Base-by-base conservation (phyloP, 1,140 invertebrate genomes). In the Amyelois transitella region DNA sequence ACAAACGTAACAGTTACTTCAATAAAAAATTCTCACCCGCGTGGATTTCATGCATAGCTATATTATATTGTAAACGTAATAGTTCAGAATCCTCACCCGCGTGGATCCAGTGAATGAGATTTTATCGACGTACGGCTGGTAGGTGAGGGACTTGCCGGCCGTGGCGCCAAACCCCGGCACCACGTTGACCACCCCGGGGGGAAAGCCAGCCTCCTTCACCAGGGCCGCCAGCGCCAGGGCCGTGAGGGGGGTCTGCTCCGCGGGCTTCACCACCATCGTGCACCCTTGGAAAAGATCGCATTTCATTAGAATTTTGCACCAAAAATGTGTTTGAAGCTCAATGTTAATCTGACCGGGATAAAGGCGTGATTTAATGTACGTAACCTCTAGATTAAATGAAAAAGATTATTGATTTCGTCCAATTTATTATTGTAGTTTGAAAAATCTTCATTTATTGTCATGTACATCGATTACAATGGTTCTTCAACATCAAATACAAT, bases 191-290 rank as follows among this genome's bases (percentile, higher is more conserved):
- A 94, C 93, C 22, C 93, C 93, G 1, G 89, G 69, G 1, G 94
- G 94, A 71, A 94, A 93, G 1, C 94, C 94, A 64, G 92, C 92
- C 77, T 95, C 93, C 64, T 91, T 91, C 19, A 89, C 76, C 0
- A 96, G 82, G 14, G 90, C 77, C 10, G 90, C 94, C 12, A 94
- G 67, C 60, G 94, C 91, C 0, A 95, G 75, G 2, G 94, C 93
- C 3, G 92, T 92, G 1, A 96, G 84, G 0, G 94, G 94, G 0
- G 94, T 96, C 75, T 95, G 94, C 77, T 96, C 94, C 0, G 94
- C 94, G 8, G 93, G 92, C 70, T 95, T 95, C 58, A 87, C 48
- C 2, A 87, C 66, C n/a, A 86, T 4, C 1, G 82, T 86, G 50
- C 94, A 94, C 20, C 84, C 84, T 87, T 38, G 17, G 44, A 28